Evolutionary conservation across 2,113 vertebrate genomes (phyloP).

Genomic region (Perccottus glenii): DNA sequence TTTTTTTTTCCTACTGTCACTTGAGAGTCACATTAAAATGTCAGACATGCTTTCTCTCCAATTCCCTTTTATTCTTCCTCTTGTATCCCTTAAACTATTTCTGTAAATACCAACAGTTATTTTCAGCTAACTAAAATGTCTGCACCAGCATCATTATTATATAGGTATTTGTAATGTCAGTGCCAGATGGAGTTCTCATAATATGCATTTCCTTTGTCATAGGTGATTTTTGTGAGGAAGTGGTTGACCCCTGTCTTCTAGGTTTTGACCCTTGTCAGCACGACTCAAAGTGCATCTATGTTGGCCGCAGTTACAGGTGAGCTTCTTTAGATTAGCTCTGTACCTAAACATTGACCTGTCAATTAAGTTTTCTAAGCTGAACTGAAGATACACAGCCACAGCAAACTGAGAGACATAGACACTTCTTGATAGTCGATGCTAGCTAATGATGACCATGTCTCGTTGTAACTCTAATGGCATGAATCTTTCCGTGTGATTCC

Average conservation of each 20-base stretch:
- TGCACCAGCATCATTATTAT: neutral
- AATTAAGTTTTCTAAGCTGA: neutral
- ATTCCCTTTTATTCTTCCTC: too few species aligned
- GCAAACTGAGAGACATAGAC: neutral
- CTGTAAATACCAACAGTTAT: too few species aligned
- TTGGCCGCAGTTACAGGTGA: conserved; percentile 88
- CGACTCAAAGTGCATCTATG: conserved; percentile 88
- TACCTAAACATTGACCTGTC: neutral
- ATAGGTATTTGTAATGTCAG: neutral
- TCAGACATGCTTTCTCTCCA: too few species aligned
- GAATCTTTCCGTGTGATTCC: conserved; percentile 49
- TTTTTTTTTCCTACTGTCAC: too few species aligned
- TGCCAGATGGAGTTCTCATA: too few species aligned
- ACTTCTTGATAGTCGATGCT: too few species aligned
- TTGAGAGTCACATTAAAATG: too few species aligned
- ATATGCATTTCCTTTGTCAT: conserved; percentile 18
- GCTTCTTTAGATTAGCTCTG: neutral
- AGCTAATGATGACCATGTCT: conserved; percentile 6
- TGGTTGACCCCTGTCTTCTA: conserved; percentile 87
- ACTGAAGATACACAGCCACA: too few species aligned
- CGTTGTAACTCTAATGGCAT: conserved; percentile 9
- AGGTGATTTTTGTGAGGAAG: conserved; percentile 96
- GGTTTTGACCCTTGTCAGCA: conserved; percentile 90
- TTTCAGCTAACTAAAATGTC: too few species aligned
- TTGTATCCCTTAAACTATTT: too few species aligned